Evolutionary conservation across 2,797 vertebrate species (phyloP).

Genomic region (Sciurus carolinensis): DNA sequence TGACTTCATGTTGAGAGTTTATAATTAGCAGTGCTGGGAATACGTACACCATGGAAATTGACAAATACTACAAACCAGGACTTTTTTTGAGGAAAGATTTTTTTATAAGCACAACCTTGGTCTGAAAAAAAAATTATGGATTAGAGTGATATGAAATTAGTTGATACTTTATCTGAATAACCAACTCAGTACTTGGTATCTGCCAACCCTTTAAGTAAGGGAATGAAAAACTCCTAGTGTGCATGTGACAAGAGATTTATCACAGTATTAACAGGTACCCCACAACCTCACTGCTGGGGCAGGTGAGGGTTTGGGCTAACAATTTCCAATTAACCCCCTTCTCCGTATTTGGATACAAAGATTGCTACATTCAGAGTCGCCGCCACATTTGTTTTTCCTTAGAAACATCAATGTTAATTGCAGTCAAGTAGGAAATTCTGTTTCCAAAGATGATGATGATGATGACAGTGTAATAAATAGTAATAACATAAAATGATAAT

Average conservation of each 20-base stretch:
- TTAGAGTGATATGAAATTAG: not conserved
- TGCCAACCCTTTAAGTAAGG: not conserved
- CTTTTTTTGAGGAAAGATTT: not conserved
- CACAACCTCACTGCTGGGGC: not conserved
- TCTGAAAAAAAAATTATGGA: slow-evolving; percentile 14
- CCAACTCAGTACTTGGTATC: not conserved
- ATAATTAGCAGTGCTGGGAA: not conserved
- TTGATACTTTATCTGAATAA: slow-evolving; percentile 1
- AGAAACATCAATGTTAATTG: not conserved
- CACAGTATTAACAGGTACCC: not conserved
- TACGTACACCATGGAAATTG: not conserved
- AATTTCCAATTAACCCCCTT: not conserved
- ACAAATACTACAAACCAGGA: not conserved
- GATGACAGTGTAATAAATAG: not conserved
- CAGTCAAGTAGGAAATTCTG: not conserved
- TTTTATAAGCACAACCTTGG: not conserved
- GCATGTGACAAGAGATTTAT: not conserved
- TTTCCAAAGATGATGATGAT: not conserved
- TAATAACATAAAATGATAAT: not conserved
- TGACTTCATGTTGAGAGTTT: not conserved
- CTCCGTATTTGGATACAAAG: not conserved
- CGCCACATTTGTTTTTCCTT: slow-evolving; percentile 12
- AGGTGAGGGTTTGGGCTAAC: not conserved
- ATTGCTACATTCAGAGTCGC: not conserved
- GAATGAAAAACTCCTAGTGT: not conserved